These are phyloP conservation scores for Caiman crocodilus DNA, from an alignment of 2,797 vertebrate species.

Conservation along the genomic window DNA sequence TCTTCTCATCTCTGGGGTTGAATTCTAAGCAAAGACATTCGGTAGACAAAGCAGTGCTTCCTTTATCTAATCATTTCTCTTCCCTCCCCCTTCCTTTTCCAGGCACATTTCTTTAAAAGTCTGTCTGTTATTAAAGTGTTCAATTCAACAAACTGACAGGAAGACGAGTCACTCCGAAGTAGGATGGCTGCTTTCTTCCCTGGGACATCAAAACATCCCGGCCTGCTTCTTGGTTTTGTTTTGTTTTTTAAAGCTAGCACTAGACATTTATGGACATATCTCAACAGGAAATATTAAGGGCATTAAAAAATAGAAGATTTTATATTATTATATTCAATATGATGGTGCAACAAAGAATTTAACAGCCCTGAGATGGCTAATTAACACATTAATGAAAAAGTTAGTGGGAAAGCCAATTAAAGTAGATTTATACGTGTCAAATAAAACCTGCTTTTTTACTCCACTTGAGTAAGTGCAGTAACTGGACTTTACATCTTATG, in stretches of 20 bases:
- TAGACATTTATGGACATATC: conserved; percentile 35
- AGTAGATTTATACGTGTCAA: conserved; percentile 71
- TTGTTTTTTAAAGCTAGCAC: not conserved
- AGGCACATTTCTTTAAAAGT: not conserved
- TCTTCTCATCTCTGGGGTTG: not conserved
- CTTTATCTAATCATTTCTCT: not conserved
- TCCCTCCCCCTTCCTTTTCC: not conserved
- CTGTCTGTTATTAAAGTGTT: fast-evolving
- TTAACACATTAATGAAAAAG: conserved; percentile 74
- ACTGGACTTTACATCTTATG: conserved; percentile 29
- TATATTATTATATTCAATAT: conserved; percentile 21
- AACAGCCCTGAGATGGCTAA: conserved; percentile 70
- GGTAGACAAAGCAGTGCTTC: not conserved
- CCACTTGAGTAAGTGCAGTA: conserved; percentile 49
- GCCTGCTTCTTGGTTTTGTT: not conserved
- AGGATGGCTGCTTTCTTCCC: not conserved
- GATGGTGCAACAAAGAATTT: conserved; percentile 53
- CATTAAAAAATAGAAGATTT: not conserved
- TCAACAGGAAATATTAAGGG: conserved; percentile 34
- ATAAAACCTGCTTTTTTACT: conserved; percentile 68
- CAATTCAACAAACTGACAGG: not conserved
- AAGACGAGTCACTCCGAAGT: not conserved
- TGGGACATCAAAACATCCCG: not conserved
- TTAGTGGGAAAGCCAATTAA: conserved; percentile 67
- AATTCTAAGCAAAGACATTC: not conserved